Percentiles rank a stretch among this genome's conserved stretches.
These are phyloP conservation scores for Apotomis capreana DNA, from an alignment of 2,888 invertebrate species.

Conservation along the genomic window DNA sequence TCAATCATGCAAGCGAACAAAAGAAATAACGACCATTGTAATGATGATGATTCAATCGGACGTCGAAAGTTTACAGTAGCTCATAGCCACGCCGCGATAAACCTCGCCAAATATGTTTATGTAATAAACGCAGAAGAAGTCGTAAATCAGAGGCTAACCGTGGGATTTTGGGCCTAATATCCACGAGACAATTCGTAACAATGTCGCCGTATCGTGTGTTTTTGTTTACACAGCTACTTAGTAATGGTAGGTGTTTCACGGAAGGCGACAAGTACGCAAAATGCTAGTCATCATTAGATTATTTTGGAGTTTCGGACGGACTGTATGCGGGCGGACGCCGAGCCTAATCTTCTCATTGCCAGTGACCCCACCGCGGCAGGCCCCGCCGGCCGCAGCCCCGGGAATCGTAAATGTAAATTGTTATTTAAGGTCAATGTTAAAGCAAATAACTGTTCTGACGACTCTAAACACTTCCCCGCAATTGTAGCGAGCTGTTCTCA, in stretches of 20 bases:
- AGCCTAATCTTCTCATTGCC: conserved; percentile 73
- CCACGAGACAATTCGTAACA: conserved; percentile 18
- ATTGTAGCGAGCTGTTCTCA: neutral
- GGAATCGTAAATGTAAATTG: conserved; percentile 69
- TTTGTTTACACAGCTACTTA: conserved; percentile 30
- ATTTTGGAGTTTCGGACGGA: conserved; percentile 40
- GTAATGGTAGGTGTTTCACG: conserved; percentile 23
- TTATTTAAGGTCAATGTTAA: conserved; percentile 74
- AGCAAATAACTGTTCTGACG: conserved; percentile 28
- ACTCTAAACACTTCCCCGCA: conserved; percentile 16
- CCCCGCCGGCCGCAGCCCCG: conserved; percentile 52
- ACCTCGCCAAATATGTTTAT: conserved; percentile 13
- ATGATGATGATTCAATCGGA: conserved; percentile 29
- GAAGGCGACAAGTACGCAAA: conserved; percentile 35
- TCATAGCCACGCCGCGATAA: conserved; percentile 20
- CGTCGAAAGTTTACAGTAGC: conserved; percentile 36
- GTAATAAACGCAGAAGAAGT: conserved; percentile 4
- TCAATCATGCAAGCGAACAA: conserved; percentile 32
- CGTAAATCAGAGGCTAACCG: conserved; percentile 12
- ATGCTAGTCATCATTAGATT: conserved; percentile 33
- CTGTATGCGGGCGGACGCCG: conserved; percentile 64
- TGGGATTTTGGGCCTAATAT: conserved; percentile 4
- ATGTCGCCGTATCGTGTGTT: conserved; percentile 8
- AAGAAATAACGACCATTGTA: conserved; percentile 31
- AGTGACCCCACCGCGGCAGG: conserved; percentile 57